Base-by-base conservation (phyloP, 2,113 vertebrate species). In the Centropus unirufus region DNA sequence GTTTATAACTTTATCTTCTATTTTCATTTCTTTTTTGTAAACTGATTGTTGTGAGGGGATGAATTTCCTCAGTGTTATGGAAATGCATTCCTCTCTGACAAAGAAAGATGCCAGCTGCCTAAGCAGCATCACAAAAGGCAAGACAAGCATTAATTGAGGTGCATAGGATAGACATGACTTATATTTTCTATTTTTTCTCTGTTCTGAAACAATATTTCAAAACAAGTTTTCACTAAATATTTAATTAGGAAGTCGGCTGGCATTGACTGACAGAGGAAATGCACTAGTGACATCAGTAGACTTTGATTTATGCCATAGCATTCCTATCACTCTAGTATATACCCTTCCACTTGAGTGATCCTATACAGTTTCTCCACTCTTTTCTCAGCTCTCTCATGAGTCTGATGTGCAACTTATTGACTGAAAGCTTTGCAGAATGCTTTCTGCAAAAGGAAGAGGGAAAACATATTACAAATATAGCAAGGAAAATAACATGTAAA, bases 301-400 rank as follows among this genome's bases (percentile, higher is more conserved):
- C 22, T 87, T 29, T 32, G 52, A 69, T 57, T 46, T 4, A 39
- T 36, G 24, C 10, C 18, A 55, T 16, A 6, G 14, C 8, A 3
- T 58, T 88, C 61, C 14, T 54, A 11, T 17, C 0, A 0, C 16
- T 64, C 22, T 24, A 39, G 17, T 19, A 21, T 61, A 75, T 30
- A 73, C 9, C 6, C 14, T 79, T 91, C n/a, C 44, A 55, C 34
- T 77, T 68, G 18, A 77, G 14, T 23, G 39, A 51, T 44, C 14
- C 17, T 51, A 62, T 54, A 62, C 59, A 59, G 7, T 51, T 92
- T 26, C 36, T 83, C 27, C 27, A 27, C 73, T 63, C 42, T 54
- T 12, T 87, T 57, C 18, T 34, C 24, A 74, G 46, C 5, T 79
- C 36, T 76, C 51, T 76, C 59, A 24, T n/a, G 47, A 46, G 11